Base-by-base conservation (phyloP, 2,888 invertebrate genomes). In the Monochamus alternatus region DNA sequence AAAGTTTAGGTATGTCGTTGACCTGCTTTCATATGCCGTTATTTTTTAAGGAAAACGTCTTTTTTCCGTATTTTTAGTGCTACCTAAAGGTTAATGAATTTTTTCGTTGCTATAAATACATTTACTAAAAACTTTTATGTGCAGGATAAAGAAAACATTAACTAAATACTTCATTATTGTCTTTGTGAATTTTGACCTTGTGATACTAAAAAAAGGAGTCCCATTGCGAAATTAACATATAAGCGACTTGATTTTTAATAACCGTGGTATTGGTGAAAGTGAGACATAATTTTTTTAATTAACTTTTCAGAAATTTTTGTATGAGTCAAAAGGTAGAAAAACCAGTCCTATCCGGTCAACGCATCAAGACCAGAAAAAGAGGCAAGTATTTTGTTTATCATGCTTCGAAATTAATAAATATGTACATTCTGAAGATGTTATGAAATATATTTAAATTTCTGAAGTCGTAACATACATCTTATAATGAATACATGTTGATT, bases 321-420 rank as follows among this genome's bases (percentile, higher is more conserved):
- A 98, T 98, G 98, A 98, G 97, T 98, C 98, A 98, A 94, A 98
- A 98, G 96, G 96, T 95, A 94, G 98, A 98, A 97, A 97, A 98
- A 96, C 98, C 98, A 95, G 96, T 97, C 94, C 93, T 98, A 95
- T 97, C 97, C 95, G 98, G 98, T 96, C 98, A 98, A 94, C 97
- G 98, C 94, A 98, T 98, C 94, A 98, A 98, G 97, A 98, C 98
- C 96, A 96, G 98, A 95, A 98, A 98, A 96, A 97, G 98, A 97
- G 97, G 97, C 97, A 91, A 91, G 76, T 78, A 55, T 67, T 71
- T 44, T n/a, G n/a, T 55, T 4, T n/a, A 55, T 14, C 4, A 14
- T 55, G 12, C 12, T 52, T 52, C 4, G 12, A 5, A 10, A 52
- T 52, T n/a, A 52, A 3, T 52, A 52, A 52, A 52, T 52, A n/a